Base-by-base conservation (phyloP, 2,797 vertebrate genomes). In the Sparidentex hasta region DNA sequence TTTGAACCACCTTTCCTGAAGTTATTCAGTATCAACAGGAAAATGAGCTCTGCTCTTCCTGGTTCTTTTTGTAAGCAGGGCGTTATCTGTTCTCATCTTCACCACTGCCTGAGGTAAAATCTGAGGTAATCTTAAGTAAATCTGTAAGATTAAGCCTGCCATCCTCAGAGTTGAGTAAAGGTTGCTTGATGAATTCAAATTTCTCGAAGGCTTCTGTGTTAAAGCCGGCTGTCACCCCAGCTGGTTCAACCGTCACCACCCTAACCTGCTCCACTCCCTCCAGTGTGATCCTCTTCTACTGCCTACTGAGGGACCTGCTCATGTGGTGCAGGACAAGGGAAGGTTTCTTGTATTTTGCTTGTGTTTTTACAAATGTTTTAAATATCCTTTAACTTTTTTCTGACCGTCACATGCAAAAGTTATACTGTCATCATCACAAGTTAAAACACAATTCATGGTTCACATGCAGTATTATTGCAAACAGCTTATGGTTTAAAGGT, bases 111-210 rank as follows among this genome's bases (percentile, higher is more conserved):
- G 65, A 84, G 85, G 80, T 79, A 21, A 83, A 65, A 59, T 78
- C 74, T 83, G 79, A 64, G 71, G 38, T 38, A 38, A 38, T 38
- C 38, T 38, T 76, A 83, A 81, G 84, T 91, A 78, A 87, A 78
- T 76, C 81, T 75, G 23, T 29, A 43, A 75, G 86, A 88, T 90
- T 88, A 90, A 81, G 77, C 58, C 38, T 57, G 23, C 59, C 83
- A 67, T 55, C 71, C 63, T 76, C 54, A 51, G 73, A 67, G 61
- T n/a, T 38, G 20, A 29, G 27, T 65, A 33, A 76, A 67, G 82
- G 50, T 74, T 48, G 14, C 83, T 33, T 33, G 61, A 75, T 77
- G 82, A 85, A 84, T 88, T 71, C 78, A 71, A 64, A 77, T 85
- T 75, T 62, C 62, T 18, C 25, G 48, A 69, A 78, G 51, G 5